These are phyloP conservation scores for Phasianus colchicus DNA, from an alignment of 2,113 vertebrate species.

Conservation along the genomic window DNA sequence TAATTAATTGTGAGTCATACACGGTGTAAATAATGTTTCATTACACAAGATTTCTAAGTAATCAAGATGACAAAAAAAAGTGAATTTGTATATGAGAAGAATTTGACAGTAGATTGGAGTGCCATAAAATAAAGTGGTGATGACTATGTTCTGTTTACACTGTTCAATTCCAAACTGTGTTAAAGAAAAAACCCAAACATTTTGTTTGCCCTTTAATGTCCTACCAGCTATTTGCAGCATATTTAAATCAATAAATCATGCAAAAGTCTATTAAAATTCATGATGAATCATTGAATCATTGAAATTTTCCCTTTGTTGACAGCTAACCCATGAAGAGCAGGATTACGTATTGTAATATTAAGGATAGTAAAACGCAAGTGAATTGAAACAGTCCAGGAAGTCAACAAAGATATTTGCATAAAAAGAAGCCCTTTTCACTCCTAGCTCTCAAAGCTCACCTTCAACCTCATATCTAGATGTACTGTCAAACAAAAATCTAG, in stretches of 20 bases:
- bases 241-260: conserved; percentile 83
- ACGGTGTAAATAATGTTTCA: conserved; percentile 78
- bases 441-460: neutral
- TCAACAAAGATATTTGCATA: neutral
- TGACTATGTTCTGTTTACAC: conserved; percentile 71
- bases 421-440: neutral
- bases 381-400: neutral
- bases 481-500: neutral
- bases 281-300: neutral
- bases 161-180: conserved; percentile 68
- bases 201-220: conserved; percentile 75
- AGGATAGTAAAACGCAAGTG: neutral
- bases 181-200: conserved; percentile 36
- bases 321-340: neutral
- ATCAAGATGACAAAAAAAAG: conserved; percentile 53
- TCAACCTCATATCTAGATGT: neutral
- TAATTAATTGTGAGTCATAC: conserved; percentile 57
- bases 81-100: conserved; percentile 75
- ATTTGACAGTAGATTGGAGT: conserved; percentile 61
- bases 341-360: neutral
- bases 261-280: conserved; percentile 39
- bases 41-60: conserved; percentile 72
- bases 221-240: conserved; percentile 71
- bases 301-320: neutral
- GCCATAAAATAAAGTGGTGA: conserved; percentile 71